Evolutionary conservation across 2,797 vertebrate species (phyloP), one percentile per base, ranked within the genome.

Genomic region (Artibeus lituratus): DNA sequence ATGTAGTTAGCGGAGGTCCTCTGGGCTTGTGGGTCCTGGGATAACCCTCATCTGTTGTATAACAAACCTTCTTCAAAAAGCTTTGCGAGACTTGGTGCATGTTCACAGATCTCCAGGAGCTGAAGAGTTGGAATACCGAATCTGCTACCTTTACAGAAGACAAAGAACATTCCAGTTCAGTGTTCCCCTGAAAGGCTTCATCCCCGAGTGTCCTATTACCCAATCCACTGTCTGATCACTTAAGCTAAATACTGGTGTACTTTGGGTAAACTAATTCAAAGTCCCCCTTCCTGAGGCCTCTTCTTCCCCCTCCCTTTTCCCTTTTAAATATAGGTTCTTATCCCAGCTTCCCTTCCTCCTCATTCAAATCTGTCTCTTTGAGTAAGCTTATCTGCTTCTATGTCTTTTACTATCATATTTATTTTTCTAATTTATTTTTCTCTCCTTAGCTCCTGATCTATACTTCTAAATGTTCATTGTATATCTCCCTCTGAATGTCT

Each of bases 21-120:
- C 91, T 96, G 87, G 76, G 65, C 39, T 90, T 62, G 53, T 78
- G 22, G 85, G 77, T 95, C 72, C 32, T 62, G 77, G 74, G 81
- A 91, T 92, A 70, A 70, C 67, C 47, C 26, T 35, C 67, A 57
- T 74, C 77, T 83, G 59, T 47, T 2, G 1, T 9, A 3, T 26
- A 91, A 80, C 0, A 5, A 84, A n/a, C 39, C 37, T 87, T 93
- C 42, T 95, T 51, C 67, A 87, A 4, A 57, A 87, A 93, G 42
- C 85, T 90, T 76, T 37, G 1, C 65, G 88, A 96, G 67, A 72
- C 62, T 91, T 73, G 26, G 82, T 89, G 89, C 76, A 44, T 32
- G 10, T 84, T 93, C 67, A 59, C 42, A 86, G 82, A 87, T 74
- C 24, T 44, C 85, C 51, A n/a, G 93, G 80, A 49, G 80, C 44